Conservation (phyloP, 1,140 invertebrate species). For the Leucophenga varia region DNA sequence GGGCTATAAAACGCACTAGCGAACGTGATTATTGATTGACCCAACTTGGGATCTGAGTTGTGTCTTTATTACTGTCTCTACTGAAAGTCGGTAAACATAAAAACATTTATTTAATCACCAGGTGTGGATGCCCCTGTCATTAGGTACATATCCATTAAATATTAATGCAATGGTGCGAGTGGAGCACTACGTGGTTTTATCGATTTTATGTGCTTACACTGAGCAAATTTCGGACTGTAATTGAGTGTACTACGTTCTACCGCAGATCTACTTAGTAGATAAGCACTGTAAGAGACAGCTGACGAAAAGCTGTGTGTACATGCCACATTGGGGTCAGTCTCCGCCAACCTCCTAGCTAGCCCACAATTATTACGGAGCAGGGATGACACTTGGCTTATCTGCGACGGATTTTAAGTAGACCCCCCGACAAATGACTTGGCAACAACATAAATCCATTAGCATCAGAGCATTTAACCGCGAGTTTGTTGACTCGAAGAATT, state of each 20-base stretch:
- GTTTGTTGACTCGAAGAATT: constrained; percentile 10
- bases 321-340: too few species aligned
- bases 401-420: constrained; percentile 12
- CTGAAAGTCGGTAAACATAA: constrained; percentile 4
- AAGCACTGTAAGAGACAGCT: too few species aligned
- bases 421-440: constrained; percentile 11
- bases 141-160: constrained; percentile 14
- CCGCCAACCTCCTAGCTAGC: too few species aligned
- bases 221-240: too few species aligned
- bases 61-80: too few species aligned
- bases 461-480: constrained; percentile 14
- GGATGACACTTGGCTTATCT: constrained; percentile 11
- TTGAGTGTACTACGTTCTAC: too few species aligned
- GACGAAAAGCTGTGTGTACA: too few species aligned
- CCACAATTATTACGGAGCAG: constrained; percentile 7
- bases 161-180: constrained; percentile 9
- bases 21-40: constrained; percentile 23
- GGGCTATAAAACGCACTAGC: neutral
- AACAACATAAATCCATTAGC: constrained; percentile 31
- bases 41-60: neutral
- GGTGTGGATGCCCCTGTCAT: constrained; percentile 16
- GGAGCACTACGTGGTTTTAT: constrained; percentile 12
- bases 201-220: constrained; percentile 14
- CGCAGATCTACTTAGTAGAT: too few species aligned
- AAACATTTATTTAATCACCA: constrained; percentile 11